phyloP scores from a whole-genome alignment of 92 coral and sea anemone species.

The Ricordea florida region DNA sequence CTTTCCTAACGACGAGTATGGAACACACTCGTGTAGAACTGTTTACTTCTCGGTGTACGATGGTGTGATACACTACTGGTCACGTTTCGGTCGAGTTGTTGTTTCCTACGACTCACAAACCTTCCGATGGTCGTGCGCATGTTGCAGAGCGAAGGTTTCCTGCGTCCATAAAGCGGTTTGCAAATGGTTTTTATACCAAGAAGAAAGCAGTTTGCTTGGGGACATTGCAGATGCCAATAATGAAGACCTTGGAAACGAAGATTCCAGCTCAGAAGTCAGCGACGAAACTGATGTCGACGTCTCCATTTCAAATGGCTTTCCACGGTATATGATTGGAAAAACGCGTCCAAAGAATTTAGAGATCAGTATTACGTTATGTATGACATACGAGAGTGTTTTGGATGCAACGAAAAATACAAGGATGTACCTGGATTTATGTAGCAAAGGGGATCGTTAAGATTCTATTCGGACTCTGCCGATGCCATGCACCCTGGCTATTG shows the following conservation, averaged over 20 bases:
- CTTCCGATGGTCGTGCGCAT: conserved; percentile 12
- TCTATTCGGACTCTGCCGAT: too few species aligned
- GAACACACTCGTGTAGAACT: conserved; percentile 2
- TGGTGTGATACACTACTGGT: conserved; percentile 47
- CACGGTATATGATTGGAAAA: too few species aligned
- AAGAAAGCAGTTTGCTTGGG: background rate
- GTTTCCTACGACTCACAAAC: background rate
- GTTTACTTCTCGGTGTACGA: conserved; percentile 40
- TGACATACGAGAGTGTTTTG: too few species aligned
- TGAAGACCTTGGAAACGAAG: background rate
- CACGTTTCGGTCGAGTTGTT: conserved; percentile 42
- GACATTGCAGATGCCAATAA: background rate
- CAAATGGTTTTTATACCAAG: conserved; percentile 31
- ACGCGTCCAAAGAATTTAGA: too few species aligned
- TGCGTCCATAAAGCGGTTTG: conserved; percentile 36
- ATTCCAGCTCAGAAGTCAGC: background rate
- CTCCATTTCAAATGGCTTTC: too few species aligned
- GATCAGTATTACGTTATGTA: too few species aligned
- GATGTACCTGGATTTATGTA: too few species aligned
- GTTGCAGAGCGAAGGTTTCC: conserved; percentile 20
- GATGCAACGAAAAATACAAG: too few species aligned
- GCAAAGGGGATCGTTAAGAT: too few species aligned
- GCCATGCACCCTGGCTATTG: too few species aligned
- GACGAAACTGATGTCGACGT: background rate
- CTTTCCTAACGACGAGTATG: conserved; percentile 1